phyloP scores from a whole-genome alignment of 2,797 vertebrate genomes.

The Gallinago stenura region DNA sequence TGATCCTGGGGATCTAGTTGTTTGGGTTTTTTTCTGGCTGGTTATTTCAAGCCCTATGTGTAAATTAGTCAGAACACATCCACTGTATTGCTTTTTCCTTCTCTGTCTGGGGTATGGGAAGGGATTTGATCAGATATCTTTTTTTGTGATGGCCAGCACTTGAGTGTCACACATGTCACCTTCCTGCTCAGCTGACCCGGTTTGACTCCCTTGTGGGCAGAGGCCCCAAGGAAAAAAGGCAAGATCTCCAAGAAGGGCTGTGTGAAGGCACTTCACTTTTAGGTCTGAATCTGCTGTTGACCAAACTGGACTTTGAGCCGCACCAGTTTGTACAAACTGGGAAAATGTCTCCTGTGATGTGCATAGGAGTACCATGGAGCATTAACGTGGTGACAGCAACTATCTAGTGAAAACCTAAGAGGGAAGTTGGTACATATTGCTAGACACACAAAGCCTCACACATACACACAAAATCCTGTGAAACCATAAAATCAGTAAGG shows the following conservation, averaged over 20 bases:
- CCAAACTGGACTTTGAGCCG: not conserved
- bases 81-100: not conserved
- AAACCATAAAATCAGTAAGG: not conserved
- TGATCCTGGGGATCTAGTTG: not conserved
- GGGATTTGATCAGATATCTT: not conserved
- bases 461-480: not conserved
- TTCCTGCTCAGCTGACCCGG: not conserved
- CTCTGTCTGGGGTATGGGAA: not conserved
- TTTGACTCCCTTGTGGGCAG: not conserved
- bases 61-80: not conserved
- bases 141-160: not conserved
- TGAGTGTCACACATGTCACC: not conserved
- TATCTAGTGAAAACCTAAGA: not conserved
- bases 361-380: accelerated
- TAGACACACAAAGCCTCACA: not conserved
- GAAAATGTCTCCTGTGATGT: not conserved
- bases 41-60: not conserved
- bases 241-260: not conserved
- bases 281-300: not conserved
- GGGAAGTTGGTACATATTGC: not conserved
- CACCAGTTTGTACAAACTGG: not conserved
- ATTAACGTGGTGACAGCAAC: not conserved
- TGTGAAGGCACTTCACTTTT: not conserved
- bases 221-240: not conserved
- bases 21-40: not conserved